Base-by-base conservation (phyloP, 92 coral and sea anemone genomes). In the Zoanthus gigantus region DNA sequence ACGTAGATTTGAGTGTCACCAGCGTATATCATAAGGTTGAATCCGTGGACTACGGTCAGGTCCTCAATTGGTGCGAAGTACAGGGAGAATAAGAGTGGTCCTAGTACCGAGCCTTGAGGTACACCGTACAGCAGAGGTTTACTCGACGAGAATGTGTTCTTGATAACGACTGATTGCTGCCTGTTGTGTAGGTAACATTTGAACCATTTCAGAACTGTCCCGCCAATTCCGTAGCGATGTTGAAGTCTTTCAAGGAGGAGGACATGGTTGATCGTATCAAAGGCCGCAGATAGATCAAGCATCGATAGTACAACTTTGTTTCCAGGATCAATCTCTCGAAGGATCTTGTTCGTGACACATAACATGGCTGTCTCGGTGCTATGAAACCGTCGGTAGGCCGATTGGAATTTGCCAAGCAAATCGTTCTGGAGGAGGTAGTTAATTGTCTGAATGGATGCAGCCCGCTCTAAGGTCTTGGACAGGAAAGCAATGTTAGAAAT, bases 401-500 rank as follows among this genome's bases (percentile, higher is more conserved):
- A 74, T 29, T 74, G 58, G 61, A 74, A 74, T 29, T 44, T 74
- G 14, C 23, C 78, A 74, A 74, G 15, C 78, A 74, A 28, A 17
- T 52, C 74, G 74, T 69, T 37, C 74, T 69, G 42, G 28, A 42
- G 23, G 23, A 69, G 45, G 28, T 69, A 69, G 28, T 42, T 69
- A 37, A 69, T 69, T 37, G 28, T 23, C 28, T 75, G 79, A 15
- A 60, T 75, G 79, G 79, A 75, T 7, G 79, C 79, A 75, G 47
- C 79, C 23, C 79, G 30, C 58, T 75, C 79, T 28, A 47, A 52
- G 30, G 10, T 29, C 79, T 75, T 75, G 6, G 79, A 75, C 31
- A 87, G 9, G 71, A 58, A 85, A 18, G 53, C 76, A 42, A 23
- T 65, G 30, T 83, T 83, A 48, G 88, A 46, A 47, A 83, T 83